Evolutionary conservation across 2,113 vertebrate species (phyloP).

Genomic region (Bettongia penicillata): DNA sequence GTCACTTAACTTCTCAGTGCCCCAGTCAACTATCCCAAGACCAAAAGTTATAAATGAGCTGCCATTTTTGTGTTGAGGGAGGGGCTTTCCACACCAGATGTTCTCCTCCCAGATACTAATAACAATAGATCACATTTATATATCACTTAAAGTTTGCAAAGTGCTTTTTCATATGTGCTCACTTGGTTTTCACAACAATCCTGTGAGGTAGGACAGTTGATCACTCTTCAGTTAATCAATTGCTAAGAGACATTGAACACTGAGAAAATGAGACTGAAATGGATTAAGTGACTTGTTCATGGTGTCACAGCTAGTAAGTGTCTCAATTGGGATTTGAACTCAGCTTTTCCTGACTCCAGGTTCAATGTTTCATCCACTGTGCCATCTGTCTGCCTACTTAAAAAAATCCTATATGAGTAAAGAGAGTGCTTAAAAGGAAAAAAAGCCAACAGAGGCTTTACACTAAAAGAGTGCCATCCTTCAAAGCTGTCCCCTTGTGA

Average conservation of each 20-base stretch:
- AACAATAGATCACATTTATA: background rate
- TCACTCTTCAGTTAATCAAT: too few species aligned
- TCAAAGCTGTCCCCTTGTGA: slow-evolving; percentile 12
- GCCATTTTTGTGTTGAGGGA: background rate
- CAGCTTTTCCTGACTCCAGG: background rate
- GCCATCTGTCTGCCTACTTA: background rate
- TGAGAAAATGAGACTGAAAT: background rate
- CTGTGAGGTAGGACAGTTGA: background rate
- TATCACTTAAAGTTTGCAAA: background rate
- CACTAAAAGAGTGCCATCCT: background rate
- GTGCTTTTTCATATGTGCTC: background rate
- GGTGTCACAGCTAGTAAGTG: background rate
- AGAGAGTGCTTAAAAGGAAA: background rate
- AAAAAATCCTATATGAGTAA: background rate
- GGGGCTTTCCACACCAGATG: background rate
- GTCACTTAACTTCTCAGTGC: background rate
- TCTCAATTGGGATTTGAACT: background rate
- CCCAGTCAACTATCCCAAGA: background rate
- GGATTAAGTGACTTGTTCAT: background rate
- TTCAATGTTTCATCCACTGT: background rate
- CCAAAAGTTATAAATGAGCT: too few species aligned
- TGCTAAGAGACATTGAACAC: background rate
- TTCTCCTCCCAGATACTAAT: background rate
- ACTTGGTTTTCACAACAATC: background rate
- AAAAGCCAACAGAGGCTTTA: background rate